Evolutionary conservation across 2,113 vertebrate species (phyloP), one percentile per base, ranked within the genome.

Genomic region (Lophius piscatorius): DNA sequence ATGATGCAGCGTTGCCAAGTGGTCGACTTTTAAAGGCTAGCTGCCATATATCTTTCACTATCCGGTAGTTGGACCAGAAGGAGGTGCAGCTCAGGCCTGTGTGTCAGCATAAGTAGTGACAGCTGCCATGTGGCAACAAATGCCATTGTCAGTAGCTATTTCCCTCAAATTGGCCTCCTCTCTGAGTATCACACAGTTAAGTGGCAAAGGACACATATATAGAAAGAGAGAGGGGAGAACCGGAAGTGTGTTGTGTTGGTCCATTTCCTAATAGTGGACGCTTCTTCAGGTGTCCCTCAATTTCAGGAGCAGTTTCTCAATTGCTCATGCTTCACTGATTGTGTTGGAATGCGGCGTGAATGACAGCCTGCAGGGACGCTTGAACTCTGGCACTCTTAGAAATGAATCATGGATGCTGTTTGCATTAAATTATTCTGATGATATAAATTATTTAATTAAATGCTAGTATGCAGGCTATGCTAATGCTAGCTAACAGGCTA

Each of bases 1-100:
- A 89, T 87, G 88, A 88, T 84, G 78, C 79, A 45, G 64, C 47
- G 56, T 69, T 85, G 73, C 76, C 82, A 82, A 78, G 77, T 64
- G 68, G 64, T 52, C 54, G 65, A 82, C 61, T 86, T 81, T 85
- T 75, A 78, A 80, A 84, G 74, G 64, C 77, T 78, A 78, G 77
- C 79, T 80, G 63, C 69, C 66, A 80, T 66, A 68, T 70, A 48
- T 63, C 65, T 76, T 63, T 77, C 56, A 35, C 40, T 34, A 54
- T 57, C 20, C 13, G 18, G 59, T 34, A 16, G 6, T 35, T 14
- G 10, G 5, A 38, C 29, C 3, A 13, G 44, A 18, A 13, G 71
- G 68, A 46, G 55, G 48, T 5, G 46, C 48, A 33, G 55, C 65
- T 59, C 55, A 51, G 66, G 59, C 61, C 46, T 23, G 29, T 73